Evolutionary conservation across 2,797 vertebrate genomes (phyloP).

Genomic region (Hydrolagus colliei): DNA sequence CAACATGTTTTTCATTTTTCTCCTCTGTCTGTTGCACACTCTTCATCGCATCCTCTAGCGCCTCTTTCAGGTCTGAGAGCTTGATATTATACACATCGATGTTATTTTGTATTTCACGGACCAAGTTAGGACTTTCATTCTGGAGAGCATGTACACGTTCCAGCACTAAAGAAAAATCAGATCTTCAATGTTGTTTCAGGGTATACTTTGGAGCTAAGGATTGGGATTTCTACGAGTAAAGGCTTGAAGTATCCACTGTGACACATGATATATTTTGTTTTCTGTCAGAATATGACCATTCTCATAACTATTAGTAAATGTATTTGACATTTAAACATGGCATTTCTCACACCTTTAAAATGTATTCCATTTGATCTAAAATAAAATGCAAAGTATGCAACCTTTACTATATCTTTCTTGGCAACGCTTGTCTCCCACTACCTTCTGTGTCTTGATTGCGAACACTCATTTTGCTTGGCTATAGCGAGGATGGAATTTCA

Average conservation of each 20-base stretch:
- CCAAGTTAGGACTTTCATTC: conserved; percentile 59
- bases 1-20: conserved; percentile 61
- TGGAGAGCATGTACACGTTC: conserved; percentile 58
- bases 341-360: not conserved
- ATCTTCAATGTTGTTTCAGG: conserved; percentile 17
- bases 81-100: conserved; percentile 60
- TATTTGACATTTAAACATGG: not conserved
- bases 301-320: not conserved
- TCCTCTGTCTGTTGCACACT: conserved; percentile 55
- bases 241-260: not conserved
- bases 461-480: too few species aligned
- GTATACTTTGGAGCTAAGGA: not conserved
- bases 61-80: conserved; percentile 61
- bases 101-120: conserved; percentile 63
- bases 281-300: not conserved
- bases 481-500: too few species aligned
- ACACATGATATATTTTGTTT: not conserved
- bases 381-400: not conserved
- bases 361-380: not conserved
- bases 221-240: not conserved
- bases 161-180: conserved; percentile 48
- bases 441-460: too few species aligned
- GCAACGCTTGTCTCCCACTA: too few species aligned
- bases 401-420: not conserved
- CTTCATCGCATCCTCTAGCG: conserved; percentile 58